These are phyloP conservation scores for Melanaphis sacchari DNA, from an alignment of 1,140 invertebrate genomes.

Conservation along the genomic window DNA sequence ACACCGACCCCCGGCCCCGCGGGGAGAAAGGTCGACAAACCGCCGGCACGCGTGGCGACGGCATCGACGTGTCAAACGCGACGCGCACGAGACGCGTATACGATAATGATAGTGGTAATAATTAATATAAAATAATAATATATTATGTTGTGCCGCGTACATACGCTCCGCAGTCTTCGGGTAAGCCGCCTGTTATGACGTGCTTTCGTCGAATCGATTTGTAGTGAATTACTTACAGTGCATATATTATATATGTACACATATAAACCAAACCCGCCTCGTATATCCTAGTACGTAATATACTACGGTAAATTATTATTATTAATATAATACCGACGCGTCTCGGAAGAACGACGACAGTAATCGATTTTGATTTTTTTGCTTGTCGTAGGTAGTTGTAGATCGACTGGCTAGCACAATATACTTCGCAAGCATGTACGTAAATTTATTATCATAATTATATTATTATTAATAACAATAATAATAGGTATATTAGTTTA, in stretches of 20 bases:
- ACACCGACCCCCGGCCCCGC: background rate
- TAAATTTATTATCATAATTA: no score
- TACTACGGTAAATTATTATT: no score
- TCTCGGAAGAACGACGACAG: background rate
- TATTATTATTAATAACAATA: no score
- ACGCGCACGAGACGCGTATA: background rate
- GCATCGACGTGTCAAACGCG: background rate
- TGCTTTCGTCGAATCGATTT: background rate
- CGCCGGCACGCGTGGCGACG: background rate
- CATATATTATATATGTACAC: no score
- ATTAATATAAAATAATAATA: background rate
- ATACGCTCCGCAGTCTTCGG: background rate
- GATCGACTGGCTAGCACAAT: background rate
- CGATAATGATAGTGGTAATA: slow-evolving; percentile 3
- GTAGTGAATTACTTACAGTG: background rate
- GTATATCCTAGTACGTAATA: no score
- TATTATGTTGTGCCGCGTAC: background rate
- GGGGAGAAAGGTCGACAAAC: slow-evolving; percentile 15
- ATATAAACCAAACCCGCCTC: background rate
- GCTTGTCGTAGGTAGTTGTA: background rate
- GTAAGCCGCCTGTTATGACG: background rate
- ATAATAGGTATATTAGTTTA: no score
- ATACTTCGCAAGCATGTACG: background rate
- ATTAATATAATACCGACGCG: background rate
- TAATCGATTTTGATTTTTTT: background rate